Evolutionary conservation across 2,113 vertebrate species (phyloP).

Genomic region (Diadophis punctatus): DNA sequence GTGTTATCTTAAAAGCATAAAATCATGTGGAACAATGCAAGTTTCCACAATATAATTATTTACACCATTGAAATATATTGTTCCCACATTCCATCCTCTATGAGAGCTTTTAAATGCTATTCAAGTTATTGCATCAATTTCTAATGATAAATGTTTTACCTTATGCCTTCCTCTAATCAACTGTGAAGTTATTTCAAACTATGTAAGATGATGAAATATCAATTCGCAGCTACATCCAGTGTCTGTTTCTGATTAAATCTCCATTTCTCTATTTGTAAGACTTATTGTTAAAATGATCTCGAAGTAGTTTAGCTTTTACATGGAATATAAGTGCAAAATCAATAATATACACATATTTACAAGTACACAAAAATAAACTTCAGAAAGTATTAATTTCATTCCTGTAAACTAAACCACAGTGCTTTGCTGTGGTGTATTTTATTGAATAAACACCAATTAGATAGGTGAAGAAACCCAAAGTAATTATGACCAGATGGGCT

Average conservation of each 20-base stretch:
- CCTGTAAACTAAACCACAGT: background rate
- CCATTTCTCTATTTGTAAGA: background rate
- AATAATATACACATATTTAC: background rate
- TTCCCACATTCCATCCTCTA: background rate
- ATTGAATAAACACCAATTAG: background rate
- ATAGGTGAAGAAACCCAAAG: too few relatives aligned
- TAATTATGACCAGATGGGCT: too few relatives aligned
- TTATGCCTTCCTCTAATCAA: slow-evolving; percentile 37
- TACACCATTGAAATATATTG: background rate
- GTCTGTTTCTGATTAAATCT: slow-evolving; percentile 27
- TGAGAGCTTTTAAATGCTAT: background rate
- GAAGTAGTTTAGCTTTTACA: background rate
- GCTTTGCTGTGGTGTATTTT: background rate
- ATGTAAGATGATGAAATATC: background rate
- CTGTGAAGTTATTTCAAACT: slow-evolving; percentile 33
- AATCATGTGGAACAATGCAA: background rate
- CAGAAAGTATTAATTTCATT: background rate
- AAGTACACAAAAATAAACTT: background rate
- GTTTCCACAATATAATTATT: slow-evolving; percentile 11
- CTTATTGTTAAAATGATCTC: background rate
- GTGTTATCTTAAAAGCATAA: background rate
- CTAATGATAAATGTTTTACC: background rate
- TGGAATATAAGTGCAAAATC: background rate
- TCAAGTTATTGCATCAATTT: background rate
- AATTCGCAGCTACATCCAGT: background rate